Evolutionary conservation across 2,888 invertebrate species (phyloP).

Genomic region (Synanthedon andrenaeformis): DNA sequence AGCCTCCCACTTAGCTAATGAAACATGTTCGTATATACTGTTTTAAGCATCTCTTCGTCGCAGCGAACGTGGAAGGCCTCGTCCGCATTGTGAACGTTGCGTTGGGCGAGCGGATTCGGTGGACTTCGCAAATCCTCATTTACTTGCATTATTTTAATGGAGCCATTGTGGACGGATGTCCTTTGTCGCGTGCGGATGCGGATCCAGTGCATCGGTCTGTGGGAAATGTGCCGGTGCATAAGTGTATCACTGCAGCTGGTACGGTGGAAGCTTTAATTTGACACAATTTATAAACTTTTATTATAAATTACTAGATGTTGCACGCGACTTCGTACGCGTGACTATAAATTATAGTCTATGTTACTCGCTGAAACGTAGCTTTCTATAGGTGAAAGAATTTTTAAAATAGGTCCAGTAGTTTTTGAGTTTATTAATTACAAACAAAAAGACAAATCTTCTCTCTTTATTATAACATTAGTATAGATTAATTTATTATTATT

Average conservation of each 20-base stretch:
- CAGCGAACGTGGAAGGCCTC: slow-evolving; percentile 21
- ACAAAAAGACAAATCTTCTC: not conserved
- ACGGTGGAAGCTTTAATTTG: slow-evolving; percentile 37
- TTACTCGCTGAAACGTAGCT: too few relatives aligned
- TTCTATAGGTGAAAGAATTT: too few relatives aligned
- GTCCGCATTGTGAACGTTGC: slow-evolving; percentile 44
- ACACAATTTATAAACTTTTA: slow-evolving; percentile 34
- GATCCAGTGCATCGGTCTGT: slow-evolving; percentile 45
- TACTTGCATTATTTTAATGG: slow-evolving; percentile 72
- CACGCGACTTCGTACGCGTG: too few relatives aligned
- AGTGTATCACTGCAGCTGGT: slow-evolving; percentile 47
- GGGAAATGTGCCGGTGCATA: slow-evolving; percentile 60
- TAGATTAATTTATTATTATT: too few relatives aligned
- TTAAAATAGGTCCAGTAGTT: too few relatives aligned
- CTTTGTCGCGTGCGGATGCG: slow-evolving; percentile 59
- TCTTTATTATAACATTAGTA: too few relatives aligned
- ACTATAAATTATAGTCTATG: too few relatives aligned
- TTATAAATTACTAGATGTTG: not conserved
- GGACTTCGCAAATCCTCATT: slow-evolving; percentile 67
- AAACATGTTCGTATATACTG: slow-evolving; percentile 70
- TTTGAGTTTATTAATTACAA: too few relatives aligned
- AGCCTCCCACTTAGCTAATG: slow-evolving; percentile 69
- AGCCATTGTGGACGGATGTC: slow-evolving; percentile 66
- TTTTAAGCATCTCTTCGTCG: slow-evolving; percentile 53
- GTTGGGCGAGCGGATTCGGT: slow-evolving; percentile 48